phyloP scores from a whole-genome alignment of 2,797 vertebrate species.

The Cuniculus paca region DNA sequence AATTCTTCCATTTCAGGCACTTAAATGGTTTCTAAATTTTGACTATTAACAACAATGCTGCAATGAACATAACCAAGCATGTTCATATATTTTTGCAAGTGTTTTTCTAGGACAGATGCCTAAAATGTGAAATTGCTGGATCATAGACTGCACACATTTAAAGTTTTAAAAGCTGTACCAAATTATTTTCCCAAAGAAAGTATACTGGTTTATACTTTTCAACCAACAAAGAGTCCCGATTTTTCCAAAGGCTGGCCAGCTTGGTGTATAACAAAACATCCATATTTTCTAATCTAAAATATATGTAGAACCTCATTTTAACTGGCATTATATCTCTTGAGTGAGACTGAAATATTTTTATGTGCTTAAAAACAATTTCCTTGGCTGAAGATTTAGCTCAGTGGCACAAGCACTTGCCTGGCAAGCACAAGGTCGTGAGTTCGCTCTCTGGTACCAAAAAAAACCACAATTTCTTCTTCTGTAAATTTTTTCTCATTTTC shows the following conservation, averaged over 20 bases:
- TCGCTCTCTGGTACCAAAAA: no score
- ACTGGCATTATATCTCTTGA: background rate
- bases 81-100: background rate
- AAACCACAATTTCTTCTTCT: background rate
- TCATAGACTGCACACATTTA: constrained; percentile 8
- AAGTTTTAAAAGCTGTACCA: background rate
- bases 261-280: background rate
- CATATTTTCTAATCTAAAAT: background rate
- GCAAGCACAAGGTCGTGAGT: no score
- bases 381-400: no score
- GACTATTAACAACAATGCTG: background rate
- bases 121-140: background rate
- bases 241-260: background rate
- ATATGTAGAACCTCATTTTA: background rate
- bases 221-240: background rate
- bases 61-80: background rate
- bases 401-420: no score
- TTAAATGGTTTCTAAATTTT: constrained; percentile 3
- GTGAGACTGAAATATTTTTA: background rate
- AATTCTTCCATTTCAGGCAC: background rate
- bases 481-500: background rate
- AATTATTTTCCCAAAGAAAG: constrained; percentile 3
- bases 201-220: background rate
- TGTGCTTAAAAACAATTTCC: background rate
- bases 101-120: constrained; percentile 12